Conservation (phyloP, 2,113 vertebrate species). For the Ramphastos sulfuratus region DNA sequence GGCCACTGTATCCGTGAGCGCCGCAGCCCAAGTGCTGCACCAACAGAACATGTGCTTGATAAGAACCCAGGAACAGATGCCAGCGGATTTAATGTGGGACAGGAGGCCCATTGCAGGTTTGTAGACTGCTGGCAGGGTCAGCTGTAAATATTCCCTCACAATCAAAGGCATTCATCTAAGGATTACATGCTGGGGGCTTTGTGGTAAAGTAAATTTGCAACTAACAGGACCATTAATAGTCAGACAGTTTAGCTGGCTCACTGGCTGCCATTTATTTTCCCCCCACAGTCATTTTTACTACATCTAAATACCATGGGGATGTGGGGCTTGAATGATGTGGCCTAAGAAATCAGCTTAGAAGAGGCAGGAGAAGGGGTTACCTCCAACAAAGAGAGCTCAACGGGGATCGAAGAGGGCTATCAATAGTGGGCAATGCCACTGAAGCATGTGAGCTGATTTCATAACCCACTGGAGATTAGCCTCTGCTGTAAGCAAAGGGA, state of each 20-base stretch:
- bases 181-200: constrained; percentile 60
- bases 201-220: constrained; percentile 55
- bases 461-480: constrained; percentile 29
- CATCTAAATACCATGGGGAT: constrained; percentile 6
- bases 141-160: constrained; percentile 59
- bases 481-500: neutral
- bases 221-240: constrained; percentile 51
- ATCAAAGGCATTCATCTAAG: constrained; percentile 62
- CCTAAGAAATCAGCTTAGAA: constrained; percentile 52
- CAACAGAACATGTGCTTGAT: constrained; percentile 40
- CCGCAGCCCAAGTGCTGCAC: neutral
- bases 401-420: rapidly evolving
- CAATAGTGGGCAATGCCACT: neutral
- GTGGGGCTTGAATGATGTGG: neutral
- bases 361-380: constrained; percentile 13
- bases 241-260: neutral
- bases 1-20: neutral
- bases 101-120: constrained; percentile 50
- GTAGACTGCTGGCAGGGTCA: constrained; percentile 47
- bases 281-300: constrained; percentile 31
- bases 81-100: constrained; percentile 38
- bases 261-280: constrained; percentile 30
- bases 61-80: constrained; percentile 48
- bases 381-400: constrained; percentile 42
- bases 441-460: constrained; percentile 56